Conservation (phyloP, 2,888 invertebrate genomes). For the Dynastes hyllus region DNA sequence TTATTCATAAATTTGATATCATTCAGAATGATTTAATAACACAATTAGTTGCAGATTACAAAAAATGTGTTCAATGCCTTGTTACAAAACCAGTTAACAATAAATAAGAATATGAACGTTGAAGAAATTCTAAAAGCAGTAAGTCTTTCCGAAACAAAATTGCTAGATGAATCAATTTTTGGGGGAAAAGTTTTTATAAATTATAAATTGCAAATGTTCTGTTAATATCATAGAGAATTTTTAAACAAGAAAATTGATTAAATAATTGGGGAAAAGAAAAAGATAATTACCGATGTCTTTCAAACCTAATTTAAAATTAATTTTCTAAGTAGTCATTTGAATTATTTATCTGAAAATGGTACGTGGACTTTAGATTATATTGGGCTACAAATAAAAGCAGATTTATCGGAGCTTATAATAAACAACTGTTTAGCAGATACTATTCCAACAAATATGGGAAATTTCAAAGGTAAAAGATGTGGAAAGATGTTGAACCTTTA, state of each 20-base stretch:
- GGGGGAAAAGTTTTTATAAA: slow-evolving; percentile 75
- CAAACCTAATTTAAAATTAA: slow-evolving; percentile 76
- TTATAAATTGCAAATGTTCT: slow-evolving; percentile 73
- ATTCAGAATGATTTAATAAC: slow-evolving; percentile 66
- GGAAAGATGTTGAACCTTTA: slow-evolving; percentile 78
- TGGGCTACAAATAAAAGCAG: slow-evolving; percentile 74
- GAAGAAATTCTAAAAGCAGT: slow-evolving; percentile 70
- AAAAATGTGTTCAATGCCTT: slow-evolving; percentile 71
- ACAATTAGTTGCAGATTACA: slow-evolving; percentile 73
- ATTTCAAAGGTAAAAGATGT: slow-evolving; percentile 78
- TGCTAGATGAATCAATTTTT: slow-evolving; percentile 75
- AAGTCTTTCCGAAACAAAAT: slow-evolving; percentile 58
- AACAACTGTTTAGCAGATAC: slow-evolving; percentile 84
- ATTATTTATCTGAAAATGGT: slow-evolving; percentile 70
- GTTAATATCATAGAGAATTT: slow-evolving; percentile 71
- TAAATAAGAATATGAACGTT: slow-evolving; percentile 68
- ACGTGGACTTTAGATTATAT: slow-evolving; percentile 74
- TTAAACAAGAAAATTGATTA: no score
- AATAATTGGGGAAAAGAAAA: no score
- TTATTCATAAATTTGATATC: slow-evolving; percentile 19
- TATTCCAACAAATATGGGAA: slow-evolving; percentile 84
- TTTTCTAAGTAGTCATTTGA: slow-evolving; percentile 75
- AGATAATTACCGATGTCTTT: slow-evolving; percentile 75
- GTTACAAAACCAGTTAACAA: slow-evolving; percentile 60
- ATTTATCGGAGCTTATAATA: slow-evolving; percentile 79